phyloP scores from a whole-genome alignment of 1,140 invertebrate species.

The Tetragnatha versicolor region DNA sequence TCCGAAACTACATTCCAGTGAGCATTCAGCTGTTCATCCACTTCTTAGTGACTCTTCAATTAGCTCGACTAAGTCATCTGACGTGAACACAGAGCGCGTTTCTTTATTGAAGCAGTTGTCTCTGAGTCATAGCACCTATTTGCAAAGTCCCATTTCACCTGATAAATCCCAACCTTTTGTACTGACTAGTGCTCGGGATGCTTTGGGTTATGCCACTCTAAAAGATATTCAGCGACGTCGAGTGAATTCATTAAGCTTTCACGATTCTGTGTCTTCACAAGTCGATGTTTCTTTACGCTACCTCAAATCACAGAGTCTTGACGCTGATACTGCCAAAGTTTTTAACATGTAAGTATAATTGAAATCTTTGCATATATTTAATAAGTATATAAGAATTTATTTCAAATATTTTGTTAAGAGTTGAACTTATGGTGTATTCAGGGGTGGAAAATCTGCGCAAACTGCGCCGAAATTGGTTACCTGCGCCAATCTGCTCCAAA shows the following conservation, averaged over 20 bases:
- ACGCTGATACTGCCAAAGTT: slow-evolving; percentile 31
- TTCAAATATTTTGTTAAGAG: not conserved
- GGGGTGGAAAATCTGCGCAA: too few relatives aligned
- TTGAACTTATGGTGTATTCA: not conserved
- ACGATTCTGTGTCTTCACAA: slow-evolving; percentile 11
- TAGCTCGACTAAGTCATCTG: slow-evolving; percentile 34
- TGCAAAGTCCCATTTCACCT: slow-evolving; percentile 44
- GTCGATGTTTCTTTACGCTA: slow-evolving; percentile 32
- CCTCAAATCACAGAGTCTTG: slow-evolving; percentile 54
- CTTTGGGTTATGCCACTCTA: slow-evolving; percentile 82
- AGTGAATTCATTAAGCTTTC: slow-evolving; percentile 58
- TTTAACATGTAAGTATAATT: slow-evolving; percentile 33
- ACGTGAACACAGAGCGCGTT: slow-evolving; percentile 13
- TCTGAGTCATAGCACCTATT: slow-evolving; percentile 22
- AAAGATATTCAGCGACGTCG: slow-evolving; percentile 75
- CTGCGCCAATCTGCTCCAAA: too few relatives aligned
- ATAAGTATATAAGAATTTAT: not conserved
- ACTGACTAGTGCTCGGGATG: slow-evolving; percentile 62
- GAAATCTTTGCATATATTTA: not conserved
- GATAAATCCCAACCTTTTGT: slow-evolving; percentile 35
- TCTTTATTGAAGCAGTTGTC: slow-evolving; percentile 40
- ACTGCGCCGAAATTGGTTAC: too few relatives aligned
- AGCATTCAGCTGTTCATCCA: slow-evolving; percentile 74
- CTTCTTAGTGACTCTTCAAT: slow-evolving; percentile 74
- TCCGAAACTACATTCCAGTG: slow-evolving; percentile 23